A percentile compares a stretch with the other conserved stretches of the same genome.
Conservation (phyloP, 2,113 vertebrate genomes). For the Cephalopterus ornatus region DNA sequence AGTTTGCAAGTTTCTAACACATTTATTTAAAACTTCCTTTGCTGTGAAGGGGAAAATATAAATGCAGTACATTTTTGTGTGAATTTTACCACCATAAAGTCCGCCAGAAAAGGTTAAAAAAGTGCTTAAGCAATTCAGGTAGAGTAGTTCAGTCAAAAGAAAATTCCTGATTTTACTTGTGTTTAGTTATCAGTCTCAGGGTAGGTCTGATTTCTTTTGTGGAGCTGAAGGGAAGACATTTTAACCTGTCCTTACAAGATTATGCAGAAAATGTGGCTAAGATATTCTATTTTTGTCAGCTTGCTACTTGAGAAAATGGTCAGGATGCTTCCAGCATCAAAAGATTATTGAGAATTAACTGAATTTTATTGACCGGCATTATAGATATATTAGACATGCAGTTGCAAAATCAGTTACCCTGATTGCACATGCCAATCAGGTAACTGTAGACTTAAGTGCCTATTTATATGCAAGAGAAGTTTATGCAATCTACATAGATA, state of each 20-base stretch:
- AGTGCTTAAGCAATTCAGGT: background rate
- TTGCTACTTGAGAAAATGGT: background rate
- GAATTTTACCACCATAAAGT: background rate
- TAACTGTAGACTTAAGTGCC: background rate
- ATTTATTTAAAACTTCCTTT: background rate
- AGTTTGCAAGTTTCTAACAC: background rate
- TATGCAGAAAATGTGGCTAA: background rate
- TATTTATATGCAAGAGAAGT: background rate
- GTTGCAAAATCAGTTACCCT: background rate
- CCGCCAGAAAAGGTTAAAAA: background rate
- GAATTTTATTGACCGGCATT: background rate
- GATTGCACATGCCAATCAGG: background rate
- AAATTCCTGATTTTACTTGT: background rate
- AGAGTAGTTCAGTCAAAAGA: background rate
- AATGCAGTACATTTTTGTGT: background rate
- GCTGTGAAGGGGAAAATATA: background rate
- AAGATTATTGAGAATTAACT: background rate
- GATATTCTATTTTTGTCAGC: background rate
- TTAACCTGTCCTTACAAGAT: background rate
- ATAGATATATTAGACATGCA: background rate
- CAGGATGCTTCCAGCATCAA: background rate
- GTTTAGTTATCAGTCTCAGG: background rate
- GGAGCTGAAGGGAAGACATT: background rate
- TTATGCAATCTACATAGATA: background rate
- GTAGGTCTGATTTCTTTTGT: background rate